phyloP scores from a whole-genome alignment of 2,113 vertebrate genomes.

The Oriolus oriolus region DNA sequence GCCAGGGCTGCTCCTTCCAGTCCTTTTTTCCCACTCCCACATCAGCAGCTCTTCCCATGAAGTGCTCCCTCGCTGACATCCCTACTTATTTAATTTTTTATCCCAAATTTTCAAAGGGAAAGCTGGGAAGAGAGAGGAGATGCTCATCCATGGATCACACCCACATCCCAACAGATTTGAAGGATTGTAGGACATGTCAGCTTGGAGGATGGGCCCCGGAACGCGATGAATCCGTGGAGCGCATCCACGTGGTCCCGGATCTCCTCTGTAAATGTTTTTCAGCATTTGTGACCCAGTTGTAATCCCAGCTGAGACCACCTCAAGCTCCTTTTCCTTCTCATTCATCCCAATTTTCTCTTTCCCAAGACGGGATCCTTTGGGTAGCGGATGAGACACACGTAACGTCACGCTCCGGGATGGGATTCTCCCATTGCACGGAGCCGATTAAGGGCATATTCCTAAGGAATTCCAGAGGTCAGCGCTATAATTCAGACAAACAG shows the following conservation, averaged over 20 bases:
- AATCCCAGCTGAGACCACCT: neutral
- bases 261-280: neutral
- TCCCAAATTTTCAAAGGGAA: neutral
- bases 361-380: neutral
- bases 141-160: neutral
- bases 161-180: neutral
- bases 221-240: accelerated
- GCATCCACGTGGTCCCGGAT: accelerated
- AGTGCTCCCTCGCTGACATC: accelerated
- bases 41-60: neutral
- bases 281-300: neutral
- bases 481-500: neutral
- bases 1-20: accelerated
- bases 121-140: neutral
- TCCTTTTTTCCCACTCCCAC: neutral
- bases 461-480: neutral
- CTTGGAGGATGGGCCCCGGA: neutral
- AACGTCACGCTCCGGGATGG: accelerated
- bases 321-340: neutral
- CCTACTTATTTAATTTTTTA: neutral
- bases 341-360: neutral
- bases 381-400: neutral
- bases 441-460: neutral
- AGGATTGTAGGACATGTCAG: accelerated
- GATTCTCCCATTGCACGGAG: neutral